Base-by-base conservation (phyloP, 2,113 vertebrate genomes). In the Vimba vimba region DNA sequence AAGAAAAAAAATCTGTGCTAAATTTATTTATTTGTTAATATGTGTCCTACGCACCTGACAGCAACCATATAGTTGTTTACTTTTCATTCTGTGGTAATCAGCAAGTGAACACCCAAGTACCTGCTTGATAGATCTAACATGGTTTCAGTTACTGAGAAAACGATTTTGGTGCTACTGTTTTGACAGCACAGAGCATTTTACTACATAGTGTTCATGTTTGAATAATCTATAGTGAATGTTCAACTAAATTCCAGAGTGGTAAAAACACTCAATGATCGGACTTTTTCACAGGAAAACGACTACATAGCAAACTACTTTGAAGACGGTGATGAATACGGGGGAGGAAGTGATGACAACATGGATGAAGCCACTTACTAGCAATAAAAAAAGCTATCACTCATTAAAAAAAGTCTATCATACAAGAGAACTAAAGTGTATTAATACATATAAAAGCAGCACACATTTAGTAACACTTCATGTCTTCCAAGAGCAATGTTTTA, bases 261-360 rank as follows among this genome's bases (percentile, higher is more conserved):
- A 33, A 77, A 33, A 50, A 17, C 17, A 23, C 25, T 52, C 3
- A 52, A 2, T 77, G 75, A 74, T 62, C 78, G 21, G 19, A 19
- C 2, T 85, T 9, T 47, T 76, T 21, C 76, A 69, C 89, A 98
- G 97, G 96, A 96, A 77, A 98, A 97, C 74, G 94, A 98, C 92
- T 97, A 97, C 90, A 96, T 97, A 89, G 95, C 96, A 59, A 97
- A 90, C 2, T 96, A 96, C 90, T 98, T 99, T 84, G 97, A 98
- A 87, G 93, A 97, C 1, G 96, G 96, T 17, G 97, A 98, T 89
- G 96, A 96, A 69, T 97, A 95, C 81, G 96, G 76, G 25, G 94
- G 89, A 5, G 92, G 82, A 43, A 98, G 96, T 71, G 97, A 97
- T 2, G 96, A 97, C 79, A 96, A 96, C 15, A 95, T 96, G 94